Evolutionary conservation across 2,113 vertebrate species (phyloP), one percentile per base, ranked within the genome.

Genomic region (Holacanthus passer): DNA sequence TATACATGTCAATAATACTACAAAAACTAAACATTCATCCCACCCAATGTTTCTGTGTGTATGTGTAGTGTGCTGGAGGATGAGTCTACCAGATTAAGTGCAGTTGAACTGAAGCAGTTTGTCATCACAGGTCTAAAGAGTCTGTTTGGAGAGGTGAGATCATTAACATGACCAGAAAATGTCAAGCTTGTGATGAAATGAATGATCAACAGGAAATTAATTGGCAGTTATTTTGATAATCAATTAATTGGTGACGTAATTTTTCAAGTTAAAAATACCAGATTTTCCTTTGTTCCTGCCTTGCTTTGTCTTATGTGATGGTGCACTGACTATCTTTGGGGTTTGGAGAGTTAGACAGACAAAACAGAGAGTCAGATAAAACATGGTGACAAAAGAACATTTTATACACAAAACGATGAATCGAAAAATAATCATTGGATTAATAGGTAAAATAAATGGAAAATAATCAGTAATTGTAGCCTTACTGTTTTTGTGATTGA

Each of bases 131-230:
- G 96, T 17, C 92, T 99, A 74, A 96, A 91, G 87, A 95, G 93
- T 58, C 91, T 99, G 41, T 96, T 96, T 62, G 98, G 98, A 84
- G 97, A 99, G 96, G 98, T 98, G 92, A 52, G 89, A 2, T 27
- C 52, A 11, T 9, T 11, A 3, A 13, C 22, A 7, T 1, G 0
- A 7, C 35, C 35, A 35, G 35, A 35, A 35, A 35, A 35, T 35
- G 7, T 35, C 35, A 35, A 35, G 35, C 35, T 35, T 3, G 4
- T 35, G 2, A 5, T 37, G 35, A 37, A 37, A 8, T 37, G n/a
- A n/a, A n/a, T n/a, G n/a, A n/a, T 37, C 8, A 31, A 27, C n/a
- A 24, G 10, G 29, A 63, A 37, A 37, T 8, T n/a, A 2, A 37
- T 37, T 8, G 8, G n/a, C n/a, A n/a, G n/a, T n/a, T n/a, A n/a